Conservation (phyloP, 2,888 invertebrate genomes). For the Melitaea athalia region DNA sequence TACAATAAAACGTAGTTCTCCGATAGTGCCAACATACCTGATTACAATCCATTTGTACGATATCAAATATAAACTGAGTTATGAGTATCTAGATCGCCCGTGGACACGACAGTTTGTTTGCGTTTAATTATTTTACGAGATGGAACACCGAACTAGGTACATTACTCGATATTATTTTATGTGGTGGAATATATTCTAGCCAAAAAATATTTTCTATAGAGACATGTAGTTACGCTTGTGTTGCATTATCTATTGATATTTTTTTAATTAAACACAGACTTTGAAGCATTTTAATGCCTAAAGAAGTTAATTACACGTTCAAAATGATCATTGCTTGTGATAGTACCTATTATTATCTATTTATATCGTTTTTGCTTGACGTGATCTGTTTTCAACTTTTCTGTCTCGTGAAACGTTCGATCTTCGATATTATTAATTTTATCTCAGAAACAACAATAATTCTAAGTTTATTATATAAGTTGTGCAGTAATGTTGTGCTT, state of each 20-base stretch:
- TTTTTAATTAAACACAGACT: neutral
- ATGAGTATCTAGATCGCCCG: slow-evolving; percentile 48
- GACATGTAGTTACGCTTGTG: neutral
- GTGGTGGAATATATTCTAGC: neutral
- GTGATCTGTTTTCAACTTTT: too few species aligned
- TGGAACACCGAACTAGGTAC: slow-evolving; percentile 45
- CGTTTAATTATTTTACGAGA: slow-evolving; percentile 72
- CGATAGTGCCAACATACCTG: neutral
- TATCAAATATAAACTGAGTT: slow-evolving; percentile 60
- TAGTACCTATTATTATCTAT: too few species aligned
- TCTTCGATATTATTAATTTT: too few species aligned
- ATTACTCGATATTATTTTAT: slow-evolving; percentile 3
- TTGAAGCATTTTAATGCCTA: too few species aligned
- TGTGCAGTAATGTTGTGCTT: too few species aligned
- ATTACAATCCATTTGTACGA: slow-evolving; percentile 43
- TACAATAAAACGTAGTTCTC: neutral
- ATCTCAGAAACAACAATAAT: too few species aligned
- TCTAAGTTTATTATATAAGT: too few species aligned
- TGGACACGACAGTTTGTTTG: slow-evolving; percentile 66
- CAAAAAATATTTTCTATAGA: neutral
- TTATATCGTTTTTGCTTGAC: too few species aligned
- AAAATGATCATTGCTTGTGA: too few species aligned
- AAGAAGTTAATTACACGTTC: too few species aligned
- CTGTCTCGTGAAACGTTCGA: too few species aligned
- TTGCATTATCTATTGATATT: neutral